These are phyloP conservation scores for Pangasianodon gigas DNA, from an alignment of 2,113 vertebrate species.

Conservation along the genomic window DNA sequence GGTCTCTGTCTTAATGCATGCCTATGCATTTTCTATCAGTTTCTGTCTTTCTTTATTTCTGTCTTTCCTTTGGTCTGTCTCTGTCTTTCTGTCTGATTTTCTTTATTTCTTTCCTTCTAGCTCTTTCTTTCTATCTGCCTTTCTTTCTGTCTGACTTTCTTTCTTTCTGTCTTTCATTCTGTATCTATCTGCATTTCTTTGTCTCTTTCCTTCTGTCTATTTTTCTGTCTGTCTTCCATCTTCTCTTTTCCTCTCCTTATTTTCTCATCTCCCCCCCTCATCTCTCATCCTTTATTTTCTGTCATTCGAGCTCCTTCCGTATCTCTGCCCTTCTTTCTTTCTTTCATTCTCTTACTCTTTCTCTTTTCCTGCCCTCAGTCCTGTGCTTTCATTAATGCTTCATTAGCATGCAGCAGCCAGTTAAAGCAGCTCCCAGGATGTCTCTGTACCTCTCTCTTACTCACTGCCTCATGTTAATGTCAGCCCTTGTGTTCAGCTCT, in stretches of 20 bases:
- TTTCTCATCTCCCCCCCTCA: background rate
- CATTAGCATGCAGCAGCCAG: constrained; percentile 16
- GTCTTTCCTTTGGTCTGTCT: background rate
- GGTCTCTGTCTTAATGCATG: background rate
- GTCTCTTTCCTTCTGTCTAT: background rate
- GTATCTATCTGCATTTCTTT: background rate
- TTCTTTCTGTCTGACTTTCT: background rate
- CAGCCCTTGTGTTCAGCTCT: background rate
- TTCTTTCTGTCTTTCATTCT: background rate
- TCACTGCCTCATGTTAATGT: background rate
- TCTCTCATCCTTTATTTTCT: background rate
- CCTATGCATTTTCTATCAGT: no score
- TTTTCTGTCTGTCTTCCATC: no score
- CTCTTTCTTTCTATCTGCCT: background rate
- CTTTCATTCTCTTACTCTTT: background rate
- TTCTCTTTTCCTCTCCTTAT: background rate
- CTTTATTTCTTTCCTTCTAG: background rate
- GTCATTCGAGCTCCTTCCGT: background rate
- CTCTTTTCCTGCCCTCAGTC: background rate
- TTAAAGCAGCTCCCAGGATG: background rate
- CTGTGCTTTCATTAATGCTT: background rate
- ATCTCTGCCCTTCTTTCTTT: background rate
- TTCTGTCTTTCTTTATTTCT: background rate
- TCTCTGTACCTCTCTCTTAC: constrained; percentile 2
- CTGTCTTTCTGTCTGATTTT: background rate